phyloP scores from a whole-genome alignment of 2,888 invertebrate species.

The Agrilus biguttatus region DNA sequence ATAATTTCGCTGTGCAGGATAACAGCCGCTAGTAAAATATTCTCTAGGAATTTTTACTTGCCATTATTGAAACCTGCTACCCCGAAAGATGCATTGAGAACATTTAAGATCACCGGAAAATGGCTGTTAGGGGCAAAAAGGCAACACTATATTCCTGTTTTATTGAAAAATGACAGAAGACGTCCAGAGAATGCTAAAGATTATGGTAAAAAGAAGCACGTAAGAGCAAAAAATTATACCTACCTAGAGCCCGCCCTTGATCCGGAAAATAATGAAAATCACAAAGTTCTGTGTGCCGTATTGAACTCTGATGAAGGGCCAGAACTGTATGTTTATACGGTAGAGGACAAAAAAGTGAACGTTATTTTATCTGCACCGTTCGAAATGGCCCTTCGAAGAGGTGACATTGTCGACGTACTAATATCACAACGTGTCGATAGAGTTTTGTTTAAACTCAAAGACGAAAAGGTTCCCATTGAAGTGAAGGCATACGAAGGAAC shows the following conservation, averaged over 20 bases:
- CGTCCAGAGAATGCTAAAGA: slow-evolving; percentile 26
- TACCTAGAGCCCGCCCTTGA: slow-evolving; percentile 63
- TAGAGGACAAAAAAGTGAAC: slow-evolving; percentile 58
- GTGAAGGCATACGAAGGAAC: slow-evolving; percentile 12
- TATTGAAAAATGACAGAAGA: slow-evolving; percentile 37
- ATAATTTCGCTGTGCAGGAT: slow-evolving; percentile 56
- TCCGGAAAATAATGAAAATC: slow-evolving; percentile 46
- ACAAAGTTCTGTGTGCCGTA: slow-evolving; percentile 45
- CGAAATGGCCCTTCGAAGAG: slow-evolving; percentile 62
- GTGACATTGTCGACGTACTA: slow-evolving; percentile 63
- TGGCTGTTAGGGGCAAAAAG: slow-evolving; percentile 57
- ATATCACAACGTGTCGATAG: slow-evolving; percentile 63
- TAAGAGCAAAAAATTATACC: slow-evolving; percentile 51
- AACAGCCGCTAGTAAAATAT: slow-evolving; percentile 64
- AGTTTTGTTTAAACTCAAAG: slow-evolving; percentile 55
- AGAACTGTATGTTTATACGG: slow-evolving; percentile 57
- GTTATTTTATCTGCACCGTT: slow-evolving; percentile 59
- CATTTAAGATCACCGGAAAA: slow-evolving; percentile 69
- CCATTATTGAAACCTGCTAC: slow-evolving; percentile 69
- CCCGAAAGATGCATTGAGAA: slow-evolving; percentile 66
- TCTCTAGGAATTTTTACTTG: slow-evolving; percentile 72
- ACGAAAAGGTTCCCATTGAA: slow-evolving; percentile 55
- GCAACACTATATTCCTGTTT: slow-evolving; percentile 68
- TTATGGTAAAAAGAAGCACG: slow-evolving; percentile 54
- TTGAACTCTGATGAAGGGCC: slow-evolving; percentile 41